Evolutionary conservation across 92 coral and sea anemone genomes (phyloP).

Genomic region (Zoanthus sociatus): DNA sequence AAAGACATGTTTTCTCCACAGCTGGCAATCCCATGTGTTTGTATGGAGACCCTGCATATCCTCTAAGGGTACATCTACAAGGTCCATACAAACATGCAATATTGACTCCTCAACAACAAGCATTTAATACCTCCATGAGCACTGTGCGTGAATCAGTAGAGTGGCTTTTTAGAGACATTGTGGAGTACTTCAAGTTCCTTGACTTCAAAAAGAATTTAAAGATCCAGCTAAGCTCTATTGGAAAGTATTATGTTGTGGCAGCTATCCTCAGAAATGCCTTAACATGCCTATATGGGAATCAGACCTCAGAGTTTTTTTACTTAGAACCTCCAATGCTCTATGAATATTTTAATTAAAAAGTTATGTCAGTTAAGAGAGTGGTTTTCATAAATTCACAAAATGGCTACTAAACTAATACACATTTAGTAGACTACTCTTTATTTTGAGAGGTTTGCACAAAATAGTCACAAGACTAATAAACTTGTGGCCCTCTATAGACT

Average conservation of each 20-base stretch:
- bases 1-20: constrained; percentile 35
- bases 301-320: background rate
- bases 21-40: constrained; percentile 28
- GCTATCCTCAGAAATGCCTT: constrained; percentile 24
- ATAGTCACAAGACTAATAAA: background rate
- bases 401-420: constrained; percentile 18
- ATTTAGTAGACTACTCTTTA: background rate
- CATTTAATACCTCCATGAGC: constrained; percentile 31
- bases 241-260: constrained; percentile 27
- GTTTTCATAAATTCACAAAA: background rate
- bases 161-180: constrained; percentile 26
- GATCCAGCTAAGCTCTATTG: constrained; percentile 18
- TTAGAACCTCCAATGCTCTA: background rate
- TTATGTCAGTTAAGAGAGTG: background rate
- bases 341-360: background rate
- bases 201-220: constrained; percentile 30
- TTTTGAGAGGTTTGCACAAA: background rate
- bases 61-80: constrained; percentile 27
- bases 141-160: constrained; percentile 28
- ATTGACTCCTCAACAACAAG: constrained; percentile 10
- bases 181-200: no score
- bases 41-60: background rate
- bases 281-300: no score
- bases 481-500: background rate
- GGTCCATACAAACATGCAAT: constrained; percentile 13